Conservation (phyloP, 2,113 vertebrate species). For the Colaptes auratus region DNA sequence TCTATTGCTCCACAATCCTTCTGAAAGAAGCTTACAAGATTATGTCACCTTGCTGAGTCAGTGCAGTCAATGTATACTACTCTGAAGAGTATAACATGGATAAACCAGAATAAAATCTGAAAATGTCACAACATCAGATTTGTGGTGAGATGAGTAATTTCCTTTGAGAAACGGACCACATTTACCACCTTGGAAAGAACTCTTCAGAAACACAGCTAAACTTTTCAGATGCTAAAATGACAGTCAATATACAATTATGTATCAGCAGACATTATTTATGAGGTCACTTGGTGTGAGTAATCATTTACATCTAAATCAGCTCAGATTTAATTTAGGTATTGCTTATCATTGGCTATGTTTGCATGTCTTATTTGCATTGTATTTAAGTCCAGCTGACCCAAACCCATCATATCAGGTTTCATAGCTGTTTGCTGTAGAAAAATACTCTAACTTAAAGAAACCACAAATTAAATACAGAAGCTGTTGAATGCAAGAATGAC, state of each 20-base stretch:
- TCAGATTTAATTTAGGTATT: not conserved
- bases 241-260: not conserved
- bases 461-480: not conserved
- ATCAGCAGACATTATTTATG: not conserved
- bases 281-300: not conserved
- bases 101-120: not conserved
- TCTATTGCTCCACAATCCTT: not conserved
- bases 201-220: not conserved
- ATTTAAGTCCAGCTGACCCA: not conserved
- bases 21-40: not conserved
- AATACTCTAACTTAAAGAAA: not conserved
- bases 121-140: not conserved
- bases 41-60: not conserved
- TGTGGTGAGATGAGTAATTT: not conserved
- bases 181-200: not conserved
- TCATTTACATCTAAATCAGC: not conserved
- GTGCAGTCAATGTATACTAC: not conserved
- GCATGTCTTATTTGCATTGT: not conserved
- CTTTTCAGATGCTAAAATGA: not conserved
- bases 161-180: not conserved
- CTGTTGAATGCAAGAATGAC: not conserved
- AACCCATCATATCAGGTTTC: not conserved
- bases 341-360: not conserved
- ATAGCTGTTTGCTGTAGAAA: not conserved
- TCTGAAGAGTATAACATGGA: not conserved